phyloP scores from a whole-genome alignment of 2,113 vertebrate species.

The Peromyscus maniculatus region DNA sequence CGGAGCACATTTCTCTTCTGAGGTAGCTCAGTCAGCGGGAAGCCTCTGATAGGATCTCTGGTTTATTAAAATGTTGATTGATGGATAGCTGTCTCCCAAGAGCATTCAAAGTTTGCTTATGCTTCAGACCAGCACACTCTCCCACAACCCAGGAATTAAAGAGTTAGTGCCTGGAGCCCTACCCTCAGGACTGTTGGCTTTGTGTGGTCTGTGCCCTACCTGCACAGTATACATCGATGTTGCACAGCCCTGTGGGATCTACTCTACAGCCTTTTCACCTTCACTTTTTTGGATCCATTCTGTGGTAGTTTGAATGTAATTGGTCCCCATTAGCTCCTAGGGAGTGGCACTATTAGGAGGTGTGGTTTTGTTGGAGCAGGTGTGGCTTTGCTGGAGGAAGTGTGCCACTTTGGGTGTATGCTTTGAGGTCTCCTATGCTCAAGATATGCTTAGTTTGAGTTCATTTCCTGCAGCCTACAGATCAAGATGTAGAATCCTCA shows the following conservation, averaged over 20 bases:
- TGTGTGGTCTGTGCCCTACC: background rate
- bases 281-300: background rate
- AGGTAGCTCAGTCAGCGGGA: background rate
- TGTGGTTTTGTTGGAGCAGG: background rate
- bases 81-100: background rate
- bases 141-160: background rate
- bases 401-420: background rate
- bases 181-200: background rate
- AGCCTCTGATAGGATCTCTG: background rate
- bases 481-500: background rate
- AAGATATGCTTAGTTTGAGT: background rate
- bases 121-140: background rate
- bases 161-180: background rate
- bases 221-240: background rate
- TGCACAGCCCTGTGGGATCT: background rate
- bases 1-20: background rate
- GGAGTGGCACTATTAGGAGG: background rate
- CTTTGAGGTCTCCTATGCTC: background rate
- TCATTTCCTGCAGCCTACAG: background rate
- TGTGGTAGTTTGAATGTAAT: background rate
- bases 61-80: background rate
- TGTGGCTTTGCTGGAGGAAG: background rate
- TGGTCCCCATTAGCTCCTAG: background rate
- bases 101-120: background rate
- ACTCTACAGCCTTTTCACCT: background rate